Base-by-base conservation (phyloP, 1,140 invertebrate species). In the Hormaphis cornu region DNA sequence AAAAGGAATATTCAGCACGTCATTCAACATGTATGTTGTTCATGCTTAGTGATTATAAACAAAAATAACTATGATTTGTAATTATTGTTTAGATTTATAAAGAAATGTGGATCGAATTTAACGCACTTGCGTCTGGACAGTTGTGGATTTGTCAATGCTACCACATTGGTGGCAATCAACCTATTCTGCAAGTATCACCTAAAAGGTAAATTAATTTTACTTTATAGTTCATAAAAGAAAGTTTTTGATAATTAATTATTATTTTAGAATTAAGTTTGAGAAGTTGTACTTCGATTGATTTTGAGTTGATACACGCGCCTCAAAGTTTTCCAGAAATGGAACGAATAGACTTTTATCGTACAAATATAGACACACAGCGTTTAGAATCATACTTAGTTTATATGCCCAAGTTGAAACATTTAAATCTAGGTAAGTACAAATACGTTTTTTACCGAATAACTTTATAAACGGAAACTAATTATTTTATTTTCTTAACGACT, bases 261-360 rank as follows among this genome's bases (percentile, higher is more conserved):
- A 30, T 42, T 30, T 22, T 8, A 85, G 87, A 89, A 77, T 79
- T 90, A 46, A 84, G 85, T 73, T 76, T 90, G 46, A 78, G 83
- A 35, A 84, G 85, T 74, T 86, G 84, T 76, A 71, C 63, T 20
- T 42, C 24, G 1, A 54, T 69, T 12, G 22, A 58, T 22, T 54
- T 58, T 69, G 22, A 26, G 30, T 8, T 53, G 6, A 42, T 40
- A 33, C n/a, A 18, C 26, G n/a, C 35, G 12, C 53, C 50, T 0
- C 54, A 37, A 1, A 37, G 18, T 24, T 66, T 66, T 18, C 20
- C 80, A 46, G 83, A 83, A 61, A 78, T 95, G 6, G 83, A 86
- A 74, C 80, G 86, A 30, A 77, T 95, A 20, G 90, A 93, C 78
- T 78, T 94, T 12, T 92, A 90, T 75, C 81, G 86, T 72, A 89